Percentiles rank a stretch among this genome's conserved stretches.
phyloP scores from a whole-genome alignment of 2,113 vertebrate genomes.

The Microtus montanus region DNA sequence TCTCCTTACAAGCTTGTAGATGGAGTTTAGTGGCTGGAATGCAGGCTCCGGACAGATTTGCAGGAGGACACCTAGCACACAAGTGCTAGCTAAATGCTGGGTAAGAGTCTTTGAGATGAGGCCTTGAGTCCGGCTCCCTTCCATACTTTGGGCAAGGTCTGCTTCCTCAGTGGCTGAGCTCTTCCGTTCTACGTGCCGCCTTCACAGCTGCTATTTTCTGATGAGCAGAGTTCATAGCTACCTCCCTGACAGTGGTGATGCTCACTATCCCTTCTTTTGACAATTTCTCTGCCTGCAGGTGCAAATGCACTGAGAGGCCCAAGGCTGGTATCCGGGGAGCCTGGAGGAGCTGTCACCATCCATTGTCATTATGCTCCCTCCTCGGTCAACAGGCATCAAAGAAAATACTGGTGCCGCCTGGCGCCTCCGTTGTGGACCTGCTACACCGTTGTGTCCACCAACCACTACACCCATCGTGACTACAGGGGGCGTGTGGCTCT shows the following conservation, averaged over 20 bases:
- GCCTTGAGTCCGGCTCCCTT: background rate
- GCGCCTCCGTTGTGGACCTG: background rate
- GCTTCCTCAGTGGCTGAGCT: background rate
- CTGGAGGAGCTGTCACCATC: conserved; percentile 80
- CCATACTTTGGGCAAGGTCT: too few relatives aligned
- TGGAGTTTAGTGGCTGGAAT: background rate
- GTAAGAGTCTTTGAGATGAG: background rate
- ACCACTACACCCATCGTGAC: background rate
- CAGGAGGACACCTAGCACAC: background rate
- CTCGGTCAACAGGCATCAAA: conserved; percentile 75
- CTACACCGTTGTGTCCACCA: conserved; percentile 81
- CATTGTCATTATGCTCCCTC: conserved; percentile 79
- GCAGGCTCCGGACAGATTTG: background rate
- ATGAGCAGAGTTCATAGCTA: background rate
- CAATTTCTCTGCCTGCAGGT: conserved; percentile 25
- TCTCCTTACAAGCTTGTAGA: background rate
- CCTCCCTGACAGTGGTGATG: rapidly evolving
- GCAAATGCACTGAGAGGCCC: conserved; percentile 70
- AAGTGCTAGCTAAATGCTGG: background rate
- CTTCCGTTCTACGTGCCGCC: background rate
- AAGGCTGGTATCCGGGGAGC: conserved; percentile 61
- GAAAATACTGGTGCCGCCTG: conserved; percentile 86
- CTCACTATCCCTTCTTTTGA: background rate
- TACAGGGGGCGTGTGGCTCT: conserved; percentile 74
- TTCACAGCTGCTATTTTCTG: background rate